Percentiles rank a stretch among this genome's conserved stretches.
phyloP scores from a whole-genome alignment of 2,888 invertebrate genomes.

The Epistrophe eligans region DNA sequence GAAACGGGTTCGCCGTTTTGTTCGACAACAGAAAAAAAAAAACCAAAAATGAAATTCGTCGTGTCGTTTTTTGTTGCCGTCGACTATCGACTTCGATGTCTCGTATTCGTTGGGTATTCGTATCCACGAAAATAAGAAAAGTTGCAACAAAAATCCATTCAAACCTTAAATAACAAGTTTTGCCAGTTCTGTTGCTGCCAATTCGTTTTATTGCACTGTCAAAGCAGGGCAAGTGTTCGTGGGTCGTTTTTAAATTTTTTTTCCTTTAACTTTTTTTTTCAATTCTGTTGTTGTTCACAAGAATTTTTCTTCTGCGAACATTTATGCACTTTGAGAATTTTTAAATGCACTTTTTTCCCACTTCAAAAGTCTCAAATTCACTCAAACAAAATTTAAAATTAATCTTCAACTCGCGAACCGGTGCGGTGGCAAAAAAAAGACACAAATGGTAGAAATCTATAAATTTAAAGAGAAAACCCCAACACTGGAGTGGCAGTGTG shows the following conservation, averaged over 20 bases:
- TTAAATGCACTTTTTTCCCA: conserved; percentile 46
- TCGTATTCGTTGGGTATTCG: conserved; percentile 46
- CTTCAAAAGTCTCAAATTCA: conserved; percentile 30
- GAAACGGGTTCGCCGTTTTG: conserved; percentile 64
- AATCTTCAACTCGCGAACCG: conserved; percentile 58
- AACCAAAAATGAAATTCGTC: conserved; percentile 46
- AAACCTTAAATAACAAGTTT: conserved; percentile 74
- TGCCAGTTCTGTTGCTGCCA: conserved; percentile 62
- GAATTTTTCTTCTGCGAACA: conserved; percentile 12
- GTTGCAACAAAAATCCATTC: conserved; percentile 73
- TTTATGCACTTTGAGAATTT: conserved; percentile 15
- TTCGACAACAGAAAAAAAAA: conserved; percentile 20
- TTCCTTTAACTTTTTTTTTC: conserved; percentile 28
- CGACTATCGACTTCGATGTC: conserved; percentile 30
- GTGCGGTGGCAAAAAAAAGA: conserved; percentile 45
- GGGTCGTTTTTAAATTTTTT: conserved; percentile 30
- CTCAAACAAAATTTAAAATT: not conserved
- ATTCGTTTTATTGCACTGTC: conserved; percentile 69
- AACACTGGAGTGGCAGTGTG: conserved; percentile 19
- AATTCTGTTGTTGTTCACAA: conserved; percentile 18
- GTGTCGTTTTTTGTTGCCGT: conserved; percentile 29
- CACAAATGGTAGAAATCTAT: conserved; percentile 55
- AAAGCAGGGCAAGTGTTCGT: conserved; percentile 72
- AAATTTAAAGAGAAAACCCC: conserved; percentile 44
- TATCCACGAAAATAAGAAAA: conserved; percentile 62